phyloP scores from a whole-genome alignment of 2,888 invertebrate genomes.

The Meteorus colon region DNA sequence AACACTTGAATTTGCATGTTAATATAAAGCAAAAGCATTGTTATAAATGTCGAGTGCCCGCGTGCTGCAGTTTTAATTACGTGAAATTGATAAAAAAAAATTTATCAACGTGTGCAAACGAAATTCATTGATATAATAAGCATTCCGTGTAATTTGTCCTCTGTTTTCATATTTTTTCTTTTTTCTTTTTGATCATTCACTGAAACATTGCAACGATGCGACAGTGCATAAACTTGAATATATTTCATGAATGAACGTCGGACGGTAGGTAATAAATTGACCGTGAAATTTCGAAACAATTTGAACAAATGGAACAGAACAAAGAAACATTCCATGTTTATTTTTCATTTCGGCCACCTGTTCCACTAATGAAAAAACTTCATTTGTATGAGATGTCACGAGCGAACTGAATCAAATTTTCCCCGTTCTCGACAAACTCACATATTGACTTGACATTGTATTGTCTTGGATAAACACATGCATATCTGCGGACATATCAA shows the following conservation, averaged over 20 bases:
- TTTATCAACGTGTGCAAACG: constrained; percentile 40
- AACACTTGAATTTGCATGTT: constrained; percentile 7
- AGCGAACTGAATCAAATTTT: constrained; percentile 31
- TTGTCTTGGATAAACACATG: constrained; percentile 39
- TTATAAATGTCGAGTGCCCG: constrained; percentile 19
- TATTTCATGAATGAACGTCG: neutral
- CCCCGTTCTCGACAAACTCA: constrained; percentile 28
- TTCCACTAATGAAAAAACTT: neutral
- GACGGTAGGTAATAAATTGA: too few species aligned
- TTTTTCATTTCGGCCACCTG: neutral
- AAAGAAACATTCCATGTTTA: neutral
- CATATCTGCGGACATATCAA: constrained; percentile 42
- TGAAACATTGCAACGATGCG: neutral
- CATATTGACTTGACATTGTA: constrained; percentile 9
- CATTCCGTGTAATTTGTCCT: constrained; percentile 24
- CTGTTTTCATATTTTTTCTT: neutral
- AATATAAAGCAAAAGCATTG: neutral
- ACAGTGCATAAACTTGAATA: neutral
- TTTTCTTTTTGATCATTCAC: neutral
- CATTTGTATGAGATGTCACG: constrained; percentile 8
- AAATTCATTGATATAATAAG: constrained; percentile 45
- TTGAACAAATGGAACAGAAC: neutral
- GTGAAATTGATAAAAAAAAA: constrained; percentile 2
- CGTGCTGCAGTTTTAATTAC: constrained; percentile 19
- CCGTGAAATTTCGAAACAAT: too few species aligned